Percentiles rank a stretch among this genome's conserved stretches.
Evolutionary conservation across 2,888 invertebrate genomes (phyloP).

Genomic region (Timandra comae): DNA sequence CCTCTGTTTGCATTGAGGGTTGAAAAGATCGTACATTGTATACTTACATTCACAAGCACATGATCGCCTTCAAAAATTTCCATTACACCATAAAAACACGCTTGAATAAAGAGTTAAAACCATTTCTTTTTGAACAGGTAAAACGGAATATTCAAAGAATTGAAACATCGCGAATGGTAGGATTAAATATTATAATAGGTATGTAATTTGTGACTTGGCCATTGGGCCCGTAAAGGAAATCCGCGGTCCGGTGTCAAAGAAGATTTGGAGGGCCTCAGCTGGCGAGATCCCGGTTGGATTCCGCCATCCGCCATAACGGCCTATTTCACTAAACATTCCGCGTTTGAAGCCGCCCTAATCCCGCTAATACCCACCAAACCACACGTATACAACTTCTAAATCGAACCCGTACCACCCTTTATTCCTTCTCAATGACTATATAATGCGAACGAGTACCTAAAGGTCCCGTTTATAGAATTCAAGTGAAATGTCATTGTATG

Average conservation of each 20-base stretch:
- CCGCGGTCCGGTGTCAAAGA: slow-evolving; percentile 29
- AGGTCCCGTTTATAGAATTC: background rate
- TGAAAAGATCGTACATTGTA: too few species aligned
- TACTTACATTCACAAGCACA: too few species aligned
- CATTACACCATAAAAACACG: too few species aligned
- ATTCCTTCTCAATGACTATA: slow-evolving; percentile 19
- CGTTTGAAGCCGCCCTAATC: slow-evolving; percentile 38
- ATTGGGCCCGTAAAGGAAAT: slow-evolving; percentile 15
- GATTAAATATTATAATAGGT: slow-evolving; percentile 9
- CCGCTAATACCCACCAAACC: slow-evolving; percentile 43
- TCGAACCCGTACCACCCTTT: slow-evolving; percentile 30
- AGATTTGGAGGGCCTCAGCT: slow-evolving; percentile 37
- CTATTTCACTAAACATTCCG: slow-evolving; percentile 39
- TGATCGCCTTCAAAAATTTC: too few species aligned
- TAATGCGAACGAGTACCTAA: slow-evolving; percentile 1
- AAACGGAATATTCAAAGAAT: background rate
- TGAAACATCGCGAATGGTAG: background rate
- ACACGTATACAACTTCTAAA: slow-evolving; percentile 40
- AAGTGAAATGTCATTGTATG: background rate
- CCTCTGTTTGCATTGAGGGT: too few species aligned
- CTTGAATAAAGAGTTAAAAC: too few species aligned
- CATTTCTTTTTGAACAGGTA: too few species aligned
- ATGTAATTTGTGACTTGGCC: slow-evolving; percentile 13
- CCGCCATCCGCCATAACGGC: slow-evolving; percentile 28
- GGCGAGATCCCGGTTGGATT: slow-evolving; percentile 28